These are phyloP conservation scores for Spea bombifrons DNA, from an alignment of 2,113 vertebrate genomes.

Conservation along the genomic window DNA sequence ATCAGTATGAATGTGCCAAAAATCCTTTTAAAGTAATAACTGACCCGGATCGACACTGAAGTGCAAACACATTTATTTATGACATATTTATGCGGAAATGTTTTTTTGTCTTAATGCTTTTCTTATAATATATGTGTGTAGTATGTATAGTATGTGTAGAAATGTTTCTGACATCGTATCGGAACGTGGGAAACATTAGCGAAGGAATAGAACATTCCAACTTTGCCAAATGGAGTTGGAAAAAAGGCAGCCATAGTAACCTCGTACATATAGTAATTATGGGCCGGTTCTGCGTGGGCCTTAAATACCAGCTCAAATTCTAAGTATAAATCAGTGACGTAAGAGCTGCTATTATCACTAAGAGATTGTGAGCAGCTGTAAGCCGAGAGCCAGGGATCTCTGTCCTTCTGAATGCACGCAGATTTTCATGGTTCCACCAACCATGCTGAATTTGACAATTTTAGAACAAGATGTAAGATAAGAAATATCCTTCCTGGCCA, in stretches of 20 bases:
- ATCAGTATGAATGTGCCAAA: too few relatives aligned
- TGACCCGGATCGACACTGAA: too few relatives aligned
- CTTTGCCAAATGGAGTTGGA: constrained; percentile 14
- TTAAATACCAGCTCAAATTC: constrained; percentile 38
- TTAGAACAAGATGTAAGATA: neutral
- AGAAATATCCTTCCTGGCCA: too few relatives aligned
- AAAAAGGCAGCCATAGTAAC: neutral
- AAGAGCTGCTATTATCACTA: constrained; percentile 34
- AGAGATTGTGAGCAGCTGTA: constrained; percentile 26
- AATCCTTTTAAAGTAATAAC: too few relatives aligned
- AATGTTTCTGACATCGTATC: neutral
- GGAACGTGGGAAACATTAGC: constrained; percentile 25
- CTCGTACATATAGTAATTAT: constrained; percentile 13
- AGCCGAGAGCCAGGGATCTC: constrained; percentile 7
- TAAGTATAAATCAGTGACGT: constrained; percentile 22
- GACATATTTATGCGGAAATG: neutral
- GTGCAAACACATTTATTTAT: neutral
- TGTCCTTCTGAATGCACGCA: neutral
- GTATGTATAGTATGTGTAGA: neutral
- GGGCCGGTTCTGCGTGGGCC: constrained; percentile 11
- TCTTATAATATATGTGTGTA: neutral
- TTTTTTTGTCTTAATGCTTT: neutral
- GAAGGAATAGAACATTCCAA: constrained; percentile 28
- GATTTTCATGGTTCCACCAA: too few relatives aligned
- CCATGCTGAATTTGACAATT: neutral